Base-by-base conservation (phyloP, 2,888 invertebrate genomes). In the Tachina fera region DNA sequence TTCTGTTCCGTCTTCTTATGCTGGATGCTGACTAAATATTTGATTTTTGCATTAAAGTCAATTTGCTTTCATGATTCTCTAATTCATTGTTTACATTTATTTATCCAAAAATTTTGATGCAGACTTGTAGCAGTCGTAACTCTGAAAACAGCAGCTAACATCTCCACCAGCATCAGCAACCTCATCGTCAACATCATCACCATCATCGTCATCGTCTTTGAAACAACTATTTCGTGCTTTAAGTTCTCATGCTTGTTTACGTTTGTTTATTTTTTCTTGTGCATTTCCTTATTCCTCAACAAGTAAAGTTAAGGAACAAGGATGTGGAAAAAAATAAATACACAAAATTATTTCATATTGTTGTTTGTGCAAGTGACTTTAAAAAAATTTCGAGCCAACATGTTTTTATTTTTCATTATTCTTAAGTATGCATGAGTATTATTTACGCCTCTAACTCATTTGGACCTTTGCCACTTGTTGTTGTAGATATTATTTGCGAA, bases 1-100 rank as follows among this genome's bases (percentile, higher is more conserved):
- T 67, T 58, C 13, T 19, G 13, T 68, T 67, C 67, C 61, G 51
- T 85, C 82, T 81, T 85, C 67, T 47, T 65, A 22, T 75, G 75
- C 71, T 83, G 83, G 61, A 67, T 86, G 86, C 72, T 90, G 90
- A 89, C 91, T 92, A 92, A 92, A 92, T 92, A 92, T 92, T 92
- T 92, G 92, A 92, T 92, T 92, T 92, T 90, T 91, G 91, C 92
- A 92, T 92, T 92, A 92, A 92, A 92, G 92, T 92, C 92, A 92
- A 92, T 92, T 92, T 92, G 92, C 91, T 92, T 92, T 92, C 92
- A 92, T 92, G 92, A 92, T 92, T 92, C 92, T 90, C 91, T 92
- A 92, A 92, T 92, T 92, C 92, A 92, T 92, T 92, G 92, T 92
- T 92, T 92, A 89, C 89, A 83, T 85, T 81, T 81, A 78, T 81